Percentiles rank a stretch among this genome's conserved stretches.
phyloP scores from a whole-genome alignment of 2,113 vertebrate genomes.

The Alexandromys fortis region DNA sequence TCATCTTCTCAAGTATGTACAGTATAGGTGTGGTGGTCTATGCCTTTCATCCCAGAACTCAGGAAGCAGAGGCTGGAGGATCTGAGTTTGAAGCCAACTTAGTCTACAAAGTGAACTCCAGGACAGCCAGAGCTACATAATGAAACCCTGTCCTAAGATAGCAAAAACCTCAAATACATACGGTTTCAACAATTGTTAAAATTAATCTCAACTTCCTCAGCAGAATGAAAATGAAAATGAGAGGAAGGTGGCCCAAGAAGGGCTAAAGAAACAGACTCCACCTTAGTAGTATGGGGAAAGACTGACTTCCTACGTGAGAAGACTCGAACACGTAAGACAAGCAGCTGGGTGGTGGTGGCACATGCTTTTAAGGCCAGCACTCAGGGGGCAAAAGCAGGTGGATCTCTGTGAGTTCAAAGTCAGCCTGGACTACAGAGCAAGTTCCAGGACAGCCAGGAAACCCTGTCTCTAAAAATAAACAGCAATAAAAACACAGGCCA shows the following conservation, averaged over 20 bases:
- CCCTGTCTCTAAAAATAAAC: too few species aligned
- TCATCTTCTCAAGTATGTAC: background rate
- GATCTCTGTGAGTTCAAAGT: background rate
- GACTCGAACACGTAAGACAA: background rate
- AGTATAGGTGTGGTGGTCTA: background rate
- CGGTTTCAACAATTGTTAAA: background rate
- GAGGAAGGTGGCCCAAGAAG: slow-evolving; percentile 31
- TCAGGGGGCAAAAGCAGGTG: background rate
- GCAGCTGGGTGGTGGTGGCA: background rate
- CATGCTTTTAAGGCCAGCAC: background rate
- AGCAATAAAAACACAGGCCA: too few species aligned
- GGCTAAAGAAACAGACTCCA: background rate
- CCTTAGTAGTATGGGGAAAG: background rate
- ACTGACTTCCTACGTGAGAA: background rate
- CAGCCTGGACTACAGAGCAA: background rate
- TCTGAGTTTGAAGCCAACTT: background rate
- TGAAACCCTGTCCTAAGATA: background rate
- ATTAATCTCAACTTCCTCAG: slow-evolving; percentile 9
- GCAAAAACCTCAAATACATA: background rate
- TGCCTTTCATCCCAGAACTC: background rate
- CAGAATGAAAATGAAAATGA: background rate
- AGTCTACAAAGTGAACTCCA: background rate
- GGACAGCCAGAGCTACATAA: background rate
- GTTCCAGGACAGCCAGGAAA: background rate
- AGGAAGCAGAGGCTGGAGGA: background rate